These are phyloP conservation scores for Triplophysa rosa DNA, from an alignment of 2,113 vertebrate species.

Conservation along the genomic window DNA sequence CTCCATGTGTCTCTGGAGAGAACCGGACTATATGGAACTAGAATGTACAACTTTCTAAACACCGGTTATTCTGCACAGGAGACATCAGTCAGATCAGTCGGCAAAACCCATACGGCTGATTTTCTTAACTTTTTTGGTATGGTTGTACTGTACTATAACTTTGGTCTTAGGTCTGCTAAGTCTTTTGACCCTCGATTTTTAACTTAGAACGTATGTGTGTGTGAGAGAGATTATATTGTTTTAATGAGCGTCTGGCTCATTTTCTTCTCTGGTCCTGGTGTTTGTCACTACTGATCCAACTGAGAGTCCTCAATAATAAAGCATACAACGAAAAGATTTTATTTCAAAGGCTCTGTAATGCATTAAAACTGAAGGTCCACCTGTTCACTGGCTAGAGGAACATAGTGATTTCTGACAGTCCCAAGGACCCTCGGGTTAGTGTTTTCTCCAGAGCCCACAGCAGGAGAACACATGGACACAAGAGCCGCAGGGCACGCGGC, in stretches of 20 bases:
- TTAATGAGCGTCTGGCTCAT: neutral
- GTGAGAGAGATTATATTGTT: neutral
- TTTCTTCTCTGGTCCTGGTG: neutral
- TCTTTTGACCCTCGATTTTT: neutral
- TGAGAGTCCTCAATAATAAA: neutral
- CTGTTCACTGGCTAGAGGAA: slow-evolving; percentile 8
- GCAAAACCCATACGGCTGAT: slow-evolving; percentile 23
- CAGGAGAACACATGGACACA: slow-evolving; percentile 34
- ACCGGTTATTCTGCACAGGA: slow-evolving; percentile 36
- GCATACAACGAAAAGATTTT: neutral
- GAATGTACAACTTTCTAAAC: slow-evolving; percentile 49
- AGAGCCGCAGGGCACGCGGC: slow-evolving; percentile 1
- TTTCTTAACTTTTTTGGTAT: neutral
- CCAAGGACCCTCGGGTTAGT: neutral
- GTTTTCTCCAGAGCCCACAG: slow-evolving; percentile 15
- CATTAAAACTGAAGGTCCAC: slow-evolving; percentile 19
- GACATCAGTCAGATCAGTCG: slow-evolving; percentile 16
- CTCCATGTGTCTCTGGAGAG: slow-evolving; percentile 53
- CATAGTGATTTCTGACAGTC: slow-evolving; percentile 19
- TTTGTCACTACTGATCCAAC: neutral
- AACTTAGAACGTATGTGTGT: neutral
- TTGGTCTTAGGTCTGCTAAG: neutral
- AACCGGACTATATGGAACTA: slow-evolving; percentile 36
- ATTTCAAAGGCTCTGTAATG: neutral
- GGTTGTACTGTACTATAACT: neutral